A percentile compares a stretch with the other conserved stretches of the same genome.
These are phyloP conservation scores for Calcarius lapponicus DNA, from an alignment of 2,797 vertebrate species.

Conservation along the genomic window DNA sequence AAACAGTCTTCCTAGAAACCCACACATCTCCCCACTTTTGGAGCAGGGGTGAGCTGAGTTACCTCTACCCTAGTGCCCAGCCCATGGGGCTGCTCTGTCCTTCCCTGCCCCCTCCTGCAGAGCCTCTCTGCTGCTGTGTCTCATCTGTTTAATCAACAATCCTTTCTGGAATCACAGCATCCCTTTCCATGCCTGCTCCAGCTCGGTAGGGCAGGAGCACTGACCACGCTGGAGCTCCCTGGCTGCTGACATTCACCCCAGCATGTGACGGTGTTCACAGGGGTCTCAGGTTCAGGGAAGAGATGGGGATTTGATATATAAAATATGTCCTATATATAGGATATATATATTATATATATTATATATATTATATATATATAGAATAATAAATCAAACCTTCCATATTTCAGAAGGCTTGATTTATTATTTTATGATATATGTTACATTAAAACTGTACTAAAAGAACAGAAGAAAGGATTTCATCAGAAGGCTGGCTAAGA, in stretches of 20 bases:
- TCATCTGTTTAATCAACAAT: neutral
- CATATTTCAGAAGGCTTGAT: too few species aligned
- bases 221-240: fast-evolving
- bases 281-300: too few species aligned
- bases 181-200: neutral
- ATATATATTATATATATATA: too few species aligned
- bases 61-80: neutral
- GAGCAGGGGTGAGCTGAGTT: neutral
- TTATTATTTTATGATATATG: too few species aligned
- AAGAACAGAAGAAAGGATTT: too few species aligned
- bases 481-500: too few species aligned
- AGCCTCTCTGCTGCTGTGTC: neutral
- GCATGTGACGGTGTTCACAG: too few species aligned
- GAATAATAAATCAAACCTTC: too few species aligned
- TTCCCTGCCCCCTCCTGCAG: neutral
- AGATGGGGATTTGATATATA: too few species aligned
- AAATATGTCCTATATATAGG: too few species aligned
- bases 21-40: fast-evolving
- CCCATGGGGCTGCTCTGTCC: neutral
- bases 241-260: neutral
- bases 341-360: too few species aligned
- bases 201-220: neutral
- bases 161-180: neutral
- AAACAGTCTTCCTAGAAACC: neutral
- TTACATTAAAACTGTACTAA: too few species aligned